A percentile compares a stretch with the other conserved stretches of the same genome.
Evolutionary conservation across 1,140 invertebrate genomes (phyloP).

Genomic region (Nebria ingens): DNA sequence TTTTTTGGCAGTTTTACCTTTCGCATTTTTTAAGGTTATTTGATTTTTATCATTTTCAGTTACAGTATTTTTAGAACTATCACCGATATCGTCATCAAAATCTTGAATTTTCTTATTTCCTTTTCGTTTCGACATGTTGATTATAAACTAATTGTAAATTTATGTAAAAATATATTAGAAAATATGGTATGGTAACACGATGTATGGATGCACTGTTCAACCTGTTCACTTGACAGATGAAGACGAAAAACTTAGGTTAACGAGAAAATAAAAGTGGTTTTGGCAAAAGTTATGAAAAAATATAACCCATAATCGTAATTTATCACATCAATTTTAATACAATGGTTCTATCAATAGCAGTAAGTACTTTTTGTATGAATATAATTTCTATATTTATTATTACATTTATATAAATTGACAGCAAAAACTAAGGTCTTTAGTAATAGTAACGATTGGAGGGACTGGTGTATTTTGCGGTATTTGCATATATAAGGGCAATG

Average conservation of each 20-base stretch:
- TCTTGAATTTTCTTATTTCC: constrained; percentile 49
- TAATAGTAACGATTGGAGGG: constrained; percentile 19
- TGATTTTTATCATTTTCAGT: constrained; percentile 30
- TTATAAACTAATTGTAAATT: constrained; percentile 8
- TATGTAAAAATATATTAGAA: background rate
- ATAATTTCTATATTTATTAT: background rate
- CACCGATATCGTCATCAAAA: constrained; percentile 45
- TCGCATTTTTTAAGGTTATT: constrained; percentile 40
- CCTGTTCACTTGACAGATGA: background rate
- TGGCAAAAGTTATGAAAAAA: no score
- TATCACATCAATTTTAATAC: no score
- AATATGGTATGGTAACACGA: background rate
- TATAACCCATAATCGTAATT: no score
- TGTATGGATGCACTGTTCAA: background rate
- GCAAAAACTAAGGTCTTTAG: constrained; percentile 24
- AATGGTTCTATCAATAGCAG: no score
- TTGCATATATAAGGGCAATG: constrained; percentile 57
- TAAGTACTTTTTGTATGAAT: background rate
- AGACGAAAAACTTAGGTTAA: no score
- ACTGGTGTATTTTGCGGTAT: constrained; percentile 39
- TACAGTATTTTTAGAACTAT: constrained; percentile 28
- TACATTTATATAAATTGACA: no score
- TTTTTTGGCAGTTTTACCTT: constrained; percentile 35
- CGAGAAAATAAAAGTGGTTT: no score
- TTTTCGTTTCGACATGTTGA: constrained; percentile 48